Evolutionary conservation across 2,888 invertebrate genomes (phyloP), one percentile per base, ranked within the genome.

Genomic region (Lottia gigantea): DNA sequence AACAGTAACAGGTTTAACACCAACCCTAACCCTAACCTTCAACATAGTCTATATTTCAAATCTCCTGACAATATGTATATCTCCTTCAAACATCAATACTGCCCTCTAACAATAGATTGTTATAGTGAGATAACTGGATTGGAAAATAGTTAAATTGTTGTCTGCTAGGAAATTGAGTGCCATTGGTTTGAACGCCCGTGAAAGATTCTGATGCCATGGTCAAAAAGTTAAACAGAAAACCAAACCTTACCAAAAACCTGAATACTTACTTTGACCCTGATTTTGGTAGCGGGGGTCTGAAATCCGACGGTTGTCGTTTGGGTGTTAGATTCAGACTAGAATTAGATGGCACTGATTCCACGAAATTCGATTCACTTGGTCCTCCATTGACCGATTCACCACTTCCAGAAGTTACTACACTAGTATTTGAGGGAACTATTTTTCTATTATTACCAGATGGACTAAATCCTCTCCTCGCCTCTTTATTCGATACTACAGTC

Each of bases 241-340:
- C 2, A 46, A 45, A 19, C 25, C n/a, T n/a, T n/a, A n/a, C n/a
- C n/a, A n/a, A n/a, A 15, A 7, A 26, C 31, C 31, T 31, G 49
- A 45, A n/a, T 55, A 80, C 81, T 77, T 73, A 85, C 84, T 80
- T 84, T n/a, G 83, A 83, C 46, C 82, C 73, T 70, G 82, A 82
- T 70, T 78, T 82, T 2, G 82, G 82, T 25, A 82, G 72, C 66
- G 77, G 79, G 23, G 77, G 78, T 47, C 76, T 55, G 55, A 23
- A 55, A 74, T 73, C 74, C 74, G 74, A 72, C 73, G 73, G 26
- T 74, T 75, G 45, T 66, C 71, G 19, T 66, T 71, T 64, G 64
- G 69, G 19, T 26, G 64, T 55, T 25, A 65, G 19, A 40, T 25
- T 26, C 15, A 16, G n/a, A 55, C 61, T 55, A 55, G 61, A 31